Base-by-base conservation (phyloP, 2,113 vertebrate species). In the Semicossyphus pulcher region DNA sequence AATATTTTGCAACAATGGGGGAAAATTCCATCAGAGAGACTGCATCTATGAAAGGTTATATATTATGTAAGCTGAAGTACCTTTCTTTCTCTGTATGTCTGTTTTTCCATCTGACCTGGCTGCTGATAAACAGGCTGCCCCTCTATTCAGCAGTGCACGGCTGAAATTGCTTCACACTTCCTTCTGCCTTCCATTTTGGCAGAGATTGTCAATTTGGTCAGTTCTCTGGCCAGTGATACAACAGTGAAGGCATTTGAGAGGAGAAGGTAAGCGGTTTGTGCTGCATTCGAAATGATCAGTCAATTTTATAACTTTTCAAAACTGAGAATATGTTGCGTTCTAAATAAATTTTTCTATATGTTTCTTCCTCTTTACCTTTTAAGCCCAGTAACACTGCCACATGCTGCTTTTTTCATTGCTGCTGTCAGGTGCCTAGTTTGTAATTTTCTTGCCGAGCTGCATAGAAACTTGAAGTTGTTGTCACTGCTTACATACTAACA, bases 131-230 rank as follows among this genome's bases (percentile, higher is more conserved):
- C 87, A 97, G 98, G 96, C 23, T 99, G 98, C 68, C 94, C 96
- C 0, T 99, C 98, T 0, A 94, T 99, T 66, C 97, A 97, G 86
- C 95, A 94, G 63, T 97, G 95, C 73, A 95, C 94, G 0, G 86
- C 91, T 15, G 95, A 97, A 72, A 94, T 95, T n/a, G 95, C 96
- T 5, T 96, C 97, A 36, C 95, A 95, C 52, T 99, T 99, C 89
- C 95, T 99, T 21, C 91, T 99, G 42, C 92, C 95, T 0, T 97
- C 97, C 45, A 75, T 99, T 73, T 88, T 99, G 52, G 90, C 93
- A 20, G 97, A 99, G 88, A 93, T 97, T 34, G 95, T 94, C 54
- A 93, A 68, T 59, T 86, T 99, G 73, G 95, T 97, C 88, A 94
- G 90, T 26, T 95, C 94, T n/a, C 88, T 99, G 91, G 96, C 97